Base-by-base conservation (phyloP, 1,140 invertebrate species). In the Tenebrio molitor region DNA sequence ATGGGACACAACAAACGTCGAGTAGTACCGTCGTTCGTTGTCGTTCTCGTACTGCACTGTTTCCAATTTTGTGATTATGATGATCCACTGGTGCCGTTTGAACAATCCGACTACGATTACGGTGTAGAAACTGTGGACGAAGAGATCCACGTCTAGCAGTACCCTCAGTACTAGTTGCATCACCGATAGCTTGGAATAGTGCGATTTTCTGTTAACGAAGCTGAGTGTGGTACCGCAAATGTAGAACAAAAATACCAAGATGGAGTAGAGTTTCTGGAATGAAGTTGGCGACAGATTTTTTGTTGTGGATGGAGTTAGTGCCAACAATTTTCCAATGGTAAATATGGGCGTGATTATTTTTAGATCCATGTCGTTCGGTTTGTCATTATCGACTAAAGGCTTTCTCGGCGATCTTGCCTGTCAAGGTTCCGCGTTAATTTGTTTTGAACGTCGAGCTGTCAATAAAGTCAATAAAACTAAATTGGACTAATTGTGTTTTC, bases 281-380 rank as follows among this genome's bases (percentile, higher is more conserved):
- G 8, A 4, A 29, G 3, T 29, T 8, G 25, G 25, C 8, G 3
- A 4, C 8, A 3, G 25, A 8, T 29, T 29, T 29, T 29, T 8
- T 4, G 25, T 29, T 3, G 25, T 4, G 8, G 25, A 29, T 29
- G 25, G 25, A 15, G 15, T 44, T 15, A 17, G 42, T 12, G 2
- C 42, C 12, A 44, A 8, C 1, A 44, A 2, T 44, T 16, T 44
- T 14, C 42, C 42, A 4, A 44, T 0, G 2, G 0, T 16, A 0
- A 44, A 7, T 1, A 14, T 16, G 12, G 42, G 7, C n/a, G 12
- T 44, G n/a, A 44, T 44, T 0, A 15, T 16, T 17, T 44, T 44
- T 14, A 44, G 7, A 44, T 44, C 42, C 42, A 44, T 44, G 12
- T 44, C 14, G n/a, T n/a, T n/a, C n/a, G n/a, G n/a, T n/a, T n/a